These are phyloP conservation scores for Selene dorsalis DNA, from an alignment of 2,797 vertebrate species.

Conservation along the genomic window DNA sequence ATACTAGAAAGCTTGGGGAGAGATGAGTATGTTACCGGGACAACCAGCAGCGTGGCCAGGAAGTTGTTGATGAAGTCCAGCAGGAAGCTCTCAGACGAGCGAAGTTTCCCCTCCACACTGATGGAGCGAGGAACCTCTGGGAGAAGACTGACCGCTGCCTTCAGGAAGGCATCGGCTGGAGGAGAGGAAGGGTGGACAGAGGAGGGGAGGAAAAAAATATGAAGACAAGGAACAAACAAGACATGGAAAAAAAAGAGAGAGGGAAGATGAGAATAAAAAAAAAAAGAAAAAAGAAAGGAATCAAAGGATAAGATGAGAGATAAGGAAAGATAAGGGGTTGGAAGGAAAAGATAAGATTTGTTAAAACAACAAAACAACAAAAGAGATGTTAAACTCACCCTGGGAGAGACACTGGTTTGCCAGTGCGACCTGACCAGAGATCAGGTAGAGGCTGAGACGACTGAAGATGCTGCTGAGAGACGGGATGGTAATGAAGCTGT, in stretches of 20 bases:
- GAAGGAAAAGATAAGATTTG: not conserved
- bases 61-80: constrained; percentile 96
- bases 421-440: constrained; percentile 95
- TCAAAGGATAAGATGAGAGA: not conserved
- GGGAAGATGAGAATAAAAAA: too few relatives aligned
- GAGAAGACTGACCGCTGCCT: constrained; percentile 92
- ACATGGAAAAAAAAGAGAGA: not conserved
- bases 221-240: too few relatives aligned
- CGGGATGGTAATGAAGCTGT: constrained; percentile 98
- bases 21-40: constrained; percentile 87
- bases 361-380: not conserved
- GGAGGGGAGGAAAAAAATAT: too few relatives aligned
- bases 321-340: not conserved
- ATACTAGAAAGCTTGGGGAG: not conserved
- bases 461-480: constrained; percentile 94
- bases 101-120: constrained; percentile 92
- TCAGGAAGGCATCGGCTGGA: constrained; percentile 96
- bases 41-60: constrained; percentile 91
- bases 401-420: constrained; percentile 99
- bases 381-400: constrained; percentile 81
- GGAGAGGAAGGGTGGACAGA: not conserved
- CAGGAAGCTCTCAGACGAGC: constrained; percentile 91
- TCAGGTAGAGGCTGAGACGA: constrained; percentile 93
- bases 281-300: not conserved
- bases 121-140: constrained; percentile 94